Evolutionary conservation across 2,113 vertebrate species (phyloP).

Genomic region (Perca fluviatilis): DNA sequence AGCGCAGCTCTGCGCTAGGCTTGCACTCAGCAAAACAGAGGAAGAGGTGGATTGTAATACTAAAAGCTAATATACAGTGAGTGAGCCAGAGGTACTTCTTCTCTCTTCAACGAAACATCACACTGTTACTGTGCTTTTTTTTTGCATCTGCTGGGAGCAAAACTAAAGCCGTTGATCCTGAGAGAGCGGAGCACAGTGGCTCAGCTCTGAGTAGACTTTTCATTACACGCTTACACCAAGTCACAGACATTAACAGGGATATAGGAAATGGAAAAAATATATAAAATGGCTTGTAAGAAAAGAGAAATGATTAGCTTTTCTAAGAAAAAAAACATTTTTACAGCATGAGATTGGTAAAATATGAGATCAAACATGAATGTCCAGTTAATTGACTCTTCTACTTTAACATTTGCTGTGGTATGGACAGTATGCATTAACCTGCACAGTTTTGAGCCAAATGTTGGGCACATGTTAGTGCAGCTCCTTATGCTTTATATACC

Average conservation of each 20-base stretch:
- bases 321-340: background rate
- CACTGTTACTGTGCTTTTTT: constrained; percentile 28
- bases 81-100: constrained; percentile 46
- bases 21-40: constrained; percentile 45
- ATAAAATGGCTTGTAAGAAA: background rate
- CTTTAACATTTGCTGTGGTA: background rate
- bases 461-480: background rate
- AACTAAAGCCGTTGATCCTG: constrained; percentile 61
- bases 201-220: constrained; percentile 43
- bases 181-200: constrained; percentile 38
- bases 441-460: background rate
- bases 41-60: constrained; percentile 57
- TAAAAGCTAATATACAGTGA: constrained; percentile 60
- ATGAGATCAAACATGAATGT: constrained; percentile 6
- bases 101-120: constrained; percentile 47
- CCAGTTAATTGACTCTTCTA: background rate
- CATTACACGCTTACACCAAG: constrained; percentile 21
- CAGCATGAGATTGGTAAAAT: background rate
- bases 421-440: background rate
- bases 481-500: background rate
- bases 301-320: constrained; percentile 9
- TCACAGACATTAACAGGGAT: constrained; percentile 20
- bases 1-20: constrained; percentile 8
- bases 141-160: constrained; percentile 50
- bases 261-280: constrained; percentile 1